These are phyloP conservation scores for Phrynocephalus guinanensis DNA, from an alignment of 2,797 vertebrate species.

Conservation along the genomic window DNA sequence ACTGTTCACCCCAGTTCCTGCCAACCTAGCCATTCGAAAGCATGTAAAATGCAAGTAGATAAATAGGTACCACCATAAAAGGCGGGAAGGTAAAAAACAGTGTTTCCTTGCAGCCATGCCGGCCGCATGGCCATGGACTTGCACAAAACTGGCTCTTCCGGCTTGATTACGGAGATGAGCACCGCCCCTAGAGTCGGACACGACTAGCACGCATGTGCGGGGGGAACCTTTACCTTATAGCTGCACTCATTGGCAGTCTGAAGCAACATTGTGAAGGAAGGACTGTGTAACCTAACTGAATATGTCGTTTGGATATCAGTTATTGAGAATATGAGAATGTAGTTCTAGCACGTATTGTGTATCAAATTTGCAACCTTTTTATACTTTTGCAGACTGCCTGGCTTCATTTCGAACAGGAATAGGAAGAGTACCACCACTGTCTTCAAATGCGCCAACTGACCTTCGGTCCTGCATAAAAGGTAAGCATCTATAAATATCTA, in stretches of 20 bases:
- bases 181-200: no score
- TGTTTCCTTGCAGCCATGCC: no score
- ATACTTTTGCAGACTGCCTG: constrained; percentile 84
- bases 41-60: no score
- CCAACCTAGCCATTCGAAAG: no score
- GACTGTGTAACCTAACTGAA: neutral
- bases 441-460: constrained; percentile 77
- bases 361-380: constrained; percentile 45
- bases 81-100: no score
- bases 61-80: no score
- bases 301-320: neutral
- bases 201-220: no score
- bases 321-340: neutral
- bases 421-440: constrained; percentile 62
- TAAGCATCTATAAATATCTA: constrained; percentile 61
- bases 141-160: no score
- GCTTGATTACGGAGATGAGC: no score
- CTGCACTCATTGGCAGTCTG: neutral
- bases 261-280: neutral
- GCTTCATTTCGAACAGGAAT: constrained; percentile 85
- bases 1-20: no score
- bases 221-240: neutral
- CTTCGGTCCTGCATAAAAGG: constrained; percentile 90
- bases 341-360: neutral
- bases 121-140: no score